These are phyloP conservation scores for Rissa tridactyla DNA, from an alignment of 2,113 vertebrate species.

Conservation along the genomic window DNA sequence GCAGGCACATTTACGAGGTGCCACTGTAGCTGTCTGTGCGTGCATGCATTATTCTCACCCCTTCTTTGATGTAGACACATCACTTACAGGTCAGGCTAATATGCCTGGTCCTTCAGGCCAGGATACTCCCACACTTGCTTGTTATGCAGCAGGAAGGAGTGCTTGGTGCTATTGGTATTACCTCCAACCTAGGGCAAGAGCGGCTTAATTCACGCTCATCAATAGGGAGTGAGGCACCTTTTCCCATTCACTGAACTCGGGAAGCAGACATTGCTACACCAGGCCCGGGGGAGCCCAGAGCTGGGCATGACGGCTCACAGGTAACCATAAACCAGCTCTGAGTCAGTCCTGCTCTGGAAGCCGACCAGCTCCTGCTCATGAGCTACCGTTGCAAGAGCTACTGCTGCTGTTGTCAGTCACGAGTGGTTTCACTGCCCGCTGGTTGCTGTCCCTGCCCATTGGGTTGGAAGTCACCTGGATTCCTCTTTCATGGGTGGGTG, in stretches of 20 bases:
- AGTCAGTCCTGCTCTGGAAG: conserved; percentile 4
- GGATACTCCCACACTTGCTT: background rate
- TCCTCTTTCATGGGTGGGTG: background rate
- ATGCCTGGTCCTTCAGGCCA: background rate
- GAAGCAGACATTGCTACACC: background rate
- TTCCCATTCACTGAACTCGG: background rate
- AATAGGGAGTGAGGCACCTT: background rate
- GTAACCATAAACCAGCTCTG: background rate
- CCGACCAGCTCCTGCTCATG: background rate
- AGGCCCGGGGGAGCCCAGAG: background rate
- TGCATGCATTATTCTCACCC: rapidly evolving
- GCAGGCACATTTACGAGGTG: background rate
- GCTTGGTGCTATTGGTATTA: background rate
- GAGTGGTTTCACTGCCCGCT: background rate
- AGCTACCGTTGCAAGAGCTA: background rate
- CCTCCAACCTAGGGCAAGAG: background rate
- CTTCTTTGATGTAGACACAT: background rate
- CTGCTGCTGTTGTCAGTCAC: background rate
- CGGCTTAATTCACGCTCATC: background rate
- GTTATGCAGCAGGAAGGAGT: background rate
- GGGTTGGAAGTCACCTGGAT: background rate
- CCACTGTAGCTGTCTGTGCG: background rate
- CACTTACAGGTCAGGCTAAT: background rate
- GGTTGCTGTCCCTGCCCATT: background rate
- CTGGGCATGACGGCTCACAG: rapidly evolving